A percentile compares a stretch with the other conserved stretches of the same genome.
These are phyloP conservation scores for Thymelicus sylvestris DNA, from an alignment of 2,888 invertebrate species.

Conservation along the genomic window DNA sequence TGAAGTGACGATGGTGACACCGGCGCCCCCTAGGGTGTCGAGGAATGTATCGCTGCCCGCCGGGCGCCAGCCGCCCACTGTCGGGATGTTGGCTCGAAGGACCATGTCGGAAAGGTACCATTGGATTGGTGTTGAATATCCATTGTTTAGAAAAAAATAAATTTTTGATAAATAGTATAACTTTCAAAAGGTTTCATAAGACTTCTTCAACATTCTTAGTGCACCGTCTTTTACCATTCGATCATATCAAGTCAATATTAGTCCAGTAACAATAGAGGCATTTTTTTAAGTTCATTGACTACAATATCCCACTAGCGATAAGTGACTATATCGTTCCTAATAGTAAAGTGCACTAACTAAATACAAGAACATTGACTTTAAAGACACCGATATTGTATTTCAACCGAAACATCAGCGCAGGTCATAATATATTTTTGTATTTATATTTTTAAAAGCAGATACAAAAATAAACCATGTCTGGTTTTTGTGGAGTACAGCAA, in stretches of 20 bases:
- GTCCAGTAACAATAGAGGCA: not conserved
- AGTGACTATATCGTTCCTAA: too few species aligned
- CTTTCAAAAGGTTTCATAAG: not conserved
- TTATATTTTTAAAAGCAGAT: not conserved
- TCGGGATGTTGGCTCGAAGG: constrained; percentile 67
- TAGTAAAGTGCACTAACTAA: not conserved
- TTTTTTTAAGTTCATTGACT: too few species aligned
- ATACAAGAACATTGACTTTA: not conserved
- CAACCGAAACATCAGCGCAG: too few species aligned
- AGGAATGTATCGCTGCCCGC: constrained; percentile 79
- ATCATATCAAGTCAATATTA: not conserved
- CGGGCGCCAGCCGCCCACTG: constrained; percentile 74
- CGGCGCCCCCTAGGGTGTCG: constrained; percentile 72
- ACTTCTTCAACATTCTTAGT: too few species aligned
- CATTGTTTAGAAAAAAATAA: not conserved
- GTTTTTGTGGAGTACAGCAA: constrained; percentile 11
- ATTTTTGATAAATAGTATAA: not conserved
- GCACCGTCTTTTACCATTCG: too few species aligned
- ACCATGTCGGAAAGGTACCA: constrained; percentile 78
- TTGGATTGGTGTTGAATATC: not conserved
- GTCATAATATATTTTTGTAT: too few species aligned
- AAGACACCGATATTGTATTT: not conserved
- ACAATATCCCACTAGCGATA: too few species aligned
- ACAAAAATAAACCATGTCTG: not conserved
- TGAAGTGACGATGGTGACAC: constrained; percentile 60